These are phyloP conservation scores for Aplidium turbinatum DNA, from an alignment of 23 tunicate species.

Conservation along the genomic window DNA sequence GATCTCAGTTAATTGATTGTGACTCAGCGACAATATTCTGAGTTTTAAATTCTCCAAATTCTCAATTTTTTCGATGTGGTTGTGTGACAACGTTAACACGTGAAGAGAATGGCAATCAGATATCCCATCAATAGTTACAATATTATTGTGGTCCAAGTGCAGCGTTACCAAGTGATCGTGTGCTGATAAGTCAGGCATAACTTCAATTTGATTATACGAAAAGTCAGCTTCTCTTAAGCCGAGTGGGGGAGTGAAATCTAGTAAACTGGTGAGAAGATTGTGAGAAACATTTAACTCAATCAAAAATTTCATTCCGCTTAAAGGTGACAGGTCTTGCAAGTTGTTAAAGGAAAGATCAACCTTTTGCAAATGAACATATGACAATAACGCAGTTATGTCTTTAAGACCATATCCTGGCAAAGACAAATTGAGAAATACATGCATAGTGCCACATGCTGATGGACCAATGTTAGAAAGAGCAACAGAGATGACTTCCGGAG, in stretches of 20 bases:
- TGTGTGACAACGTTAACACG: slow-evolving; percentile 46
- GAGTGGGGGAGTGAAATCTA: slow-evolving; percentile 71
- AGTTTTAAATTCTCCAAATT: slow-evolving; percentile 61
- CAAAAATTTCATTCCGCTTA: slow-evolving; percentile 54
- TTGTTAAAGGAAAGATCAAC: slow-evolving; percentile 77
- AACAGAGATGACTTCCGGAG: slow-evolving; percentile 34
- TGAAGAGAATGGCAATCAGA: slow-evolving; percentile 52
- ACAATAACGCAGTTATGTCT: slow-evolving; percentile 45
- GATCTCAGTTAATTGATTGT: slow-evolving; percentile 53
- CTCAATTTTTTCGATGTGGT: slow-evolving; percentile 53
- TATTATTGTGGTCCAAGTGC: slow-evolving; percentile 60
- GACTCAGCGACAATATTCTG: slow-evolving; percentile 43
- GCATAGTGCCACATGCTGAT: slow-evolving; percentile 69
- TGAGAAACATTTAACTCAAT: slow-evolving; percentile 82
- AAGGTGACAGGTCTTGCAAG: slow-evolving; percentile 48
- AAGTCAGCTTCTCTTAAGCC: slow-evolving; percentile 65
- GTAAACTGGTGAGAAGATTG: slow-evolving; percentile 53
- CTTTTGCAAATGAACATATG: slow-evolving; percentile 68
- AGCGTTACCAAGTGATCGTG: slow-evolving; percentile 30
- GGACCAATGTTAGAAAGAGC: slow-evolving; percentile 51
- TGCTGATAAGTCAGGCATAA: slow-evolving; percentile 52
- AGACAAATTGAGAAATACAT: slow-evolving; percentile 54
- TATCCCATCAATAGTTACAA: slow-evolving; percentile 55
- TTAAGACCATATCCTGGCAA: slow-evolving; percentile 58
- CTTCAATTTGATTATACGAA: slow-evolving; percentile 65